Evolutionary conservation across 2,797 vertebrate species (phyloP).

Genomic region (Allobates femoralis): DNA sequence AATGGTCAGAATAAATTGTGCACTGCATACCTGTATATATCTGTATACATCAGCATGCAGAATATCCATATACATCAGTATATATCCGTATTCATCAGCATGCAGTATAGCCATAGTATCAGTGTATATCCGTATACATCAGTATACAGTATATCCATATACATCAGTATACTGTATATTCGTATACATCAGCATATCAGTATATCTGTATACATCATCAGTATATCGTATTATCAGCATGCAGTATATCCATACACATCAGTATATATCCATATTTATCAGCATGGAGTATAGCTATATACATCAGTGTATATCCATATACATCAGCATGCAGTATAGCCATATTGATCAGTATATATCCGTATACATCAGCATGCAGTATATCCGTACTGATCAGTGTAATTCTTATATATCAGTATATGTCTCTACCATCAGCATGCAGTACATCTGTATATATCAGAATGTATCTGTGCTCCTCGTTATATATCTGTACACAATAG

Average conservation of each 20-base stretch:
- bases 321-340: background rate
- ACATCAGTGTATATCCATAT: background rate
- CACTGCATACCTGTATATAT: background rate
- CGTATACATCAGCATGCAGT: background rate
- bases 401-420: background rate
- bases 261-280: background rate
- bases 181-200: background rate
- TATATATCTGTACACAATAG: background rate
- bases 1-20: background rate
- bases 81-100: background rate
- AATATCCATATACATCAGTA: background rate
- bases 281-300: background rate
- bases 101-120: too few relatives aligned
- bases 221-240: background rate
- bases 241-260: background rate
- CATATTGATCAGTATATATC: background rate
- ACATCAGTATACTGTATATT: background rate
- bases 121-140: background rate
- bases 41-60: background rate
- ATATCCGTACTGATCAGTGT: background rate
- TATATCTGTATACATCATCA: background rate
- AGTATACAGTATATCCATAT: background rate
- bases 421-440: background rate
- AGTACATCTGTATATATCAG: background rate
- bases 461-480: background rate